phyloP scores from a whole-genome alignment of 35 echinoderm and acorn worm species.

The Holothuria glaberrima region DNA sequence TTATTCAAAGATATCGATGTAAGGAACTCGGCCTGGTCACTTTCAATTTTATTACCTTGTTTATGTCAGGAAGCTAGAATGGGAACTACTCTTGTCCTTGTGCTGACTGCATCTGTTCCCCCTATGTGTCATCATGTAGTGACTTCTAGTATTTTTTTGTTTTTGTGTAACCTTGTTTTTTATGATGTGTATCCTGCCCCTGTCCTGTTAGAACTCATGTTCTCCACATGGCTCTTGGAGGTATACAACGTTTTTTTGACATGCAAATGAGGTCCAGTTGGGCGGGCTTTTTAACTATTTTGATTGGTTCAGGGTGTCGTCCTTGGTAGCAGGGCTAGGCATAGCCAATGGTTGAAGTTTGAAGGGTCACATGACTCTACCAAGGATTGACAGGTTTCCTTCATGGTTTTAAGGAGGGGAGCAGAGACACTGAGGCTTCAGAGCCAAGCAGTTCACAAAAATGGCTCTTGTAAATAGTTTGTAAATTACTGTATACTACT shows the following conservation, averaged over 20 bases:
- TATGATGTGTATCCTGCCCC: no score
- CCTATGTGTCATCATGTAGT: no score
- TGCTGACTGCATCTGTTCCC: no score
- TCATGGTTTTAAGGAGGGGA: neutral
- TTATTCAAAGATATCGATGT: no score
- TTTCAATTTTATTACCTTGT: no score
- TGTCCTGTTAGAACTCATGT: neutral
- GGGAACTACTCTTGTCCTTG: no score
- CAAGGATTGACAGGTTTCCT: neutral
- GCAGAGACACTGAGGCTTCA: neutral
- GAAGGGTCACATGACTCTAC: constrained; percentile 1
- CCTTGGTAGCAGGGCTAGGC: neutral
- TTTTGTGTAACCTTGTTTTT: no score
- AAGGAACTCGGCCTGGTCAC: no score
- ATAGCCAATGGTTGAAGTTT: neutral
- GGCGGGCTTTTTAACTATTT: neutral
- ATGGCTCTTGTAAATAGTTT: constrained; percentile 1
- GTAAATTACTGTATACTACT: neutral
- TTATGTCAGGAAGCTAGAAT: no score
- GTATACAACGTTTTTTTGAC: neutral
- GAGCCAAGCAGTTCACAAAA: neutral
- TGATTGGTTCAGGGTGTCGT: constrained; percentile 21
- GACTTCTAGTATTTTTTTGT: no score
- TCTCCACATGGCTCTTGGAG: neutral
- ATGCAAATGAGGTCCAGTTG: constrained; percentile 5